These are phyloP conservation scores for Andrena dorsata DNA, from an alignment of 2,888 invertebrate genomes.

Conservation along the genomic window DNA sequence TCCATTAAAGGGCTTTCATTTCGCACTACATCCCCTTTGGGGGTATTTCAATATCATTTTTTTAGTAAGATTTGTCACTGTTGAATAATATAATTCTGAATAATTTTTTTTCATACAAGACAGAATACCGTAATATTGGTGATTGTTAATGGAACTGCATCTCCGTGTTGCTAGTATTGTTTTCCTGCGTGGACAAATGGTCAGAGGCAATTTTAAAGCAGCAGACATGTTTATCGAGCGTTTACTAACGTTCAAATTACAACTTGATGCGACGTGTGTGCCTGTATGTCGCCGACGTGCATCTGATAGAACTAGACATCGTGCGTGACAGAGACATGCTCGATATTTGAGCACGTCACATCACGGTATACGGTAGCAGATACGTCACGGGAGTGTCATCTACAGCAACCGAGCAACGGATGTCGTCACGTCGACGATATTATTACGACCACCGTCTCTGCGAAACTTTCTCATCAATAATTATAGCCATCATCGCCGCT, in stretches of 20 bases:
- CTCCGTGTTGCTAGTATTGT: neutral
- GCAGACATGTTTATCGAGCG: neutral
- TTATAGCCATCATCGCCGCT: neutral
- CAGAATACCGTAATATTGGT: too few species aligned
- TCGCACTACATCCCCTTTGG: too few species aligned
- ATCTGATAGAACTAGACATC: conserved; percentile 40
- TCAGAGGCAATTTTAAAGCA: neutral
- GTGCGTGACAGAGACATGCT: conserved; percentile 46
- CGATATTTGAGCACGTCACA: conserved; percentile 55
- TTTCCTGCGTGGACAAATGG: neutral
- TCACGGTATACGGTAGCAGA: conserved; percentile 30
- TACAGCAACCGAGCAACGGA: conserved; percentile 41
- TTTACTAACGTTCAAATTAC: conserved; percentile 24
- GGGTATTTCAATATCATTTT: too few species aligned
- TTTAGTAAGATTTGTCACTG: too few species aligned
- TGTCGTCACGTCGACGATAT: conserved; percentile 37
- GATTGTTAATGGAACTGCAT: neutral
- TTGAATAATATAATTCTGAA: too few species aligned
- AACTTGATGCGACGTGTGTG: conserved; percentile 10
- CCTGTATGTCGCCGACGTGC: conserved; percentile 23
- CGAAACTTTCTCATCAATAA: conserved; percentile 18
- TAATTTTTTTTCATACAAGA: too few species aligned
- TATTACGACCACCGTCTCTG: neutral
- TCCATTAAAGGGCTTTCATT: too few species aligned
- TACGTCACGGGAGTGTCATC: conserved; percentile 51